Percentiles rank a stretch among this genome's conserved stretches.
Conservation (phyloP, 2,888 invertebrate genomes). For the Mesorhabditis belari region DNA sequence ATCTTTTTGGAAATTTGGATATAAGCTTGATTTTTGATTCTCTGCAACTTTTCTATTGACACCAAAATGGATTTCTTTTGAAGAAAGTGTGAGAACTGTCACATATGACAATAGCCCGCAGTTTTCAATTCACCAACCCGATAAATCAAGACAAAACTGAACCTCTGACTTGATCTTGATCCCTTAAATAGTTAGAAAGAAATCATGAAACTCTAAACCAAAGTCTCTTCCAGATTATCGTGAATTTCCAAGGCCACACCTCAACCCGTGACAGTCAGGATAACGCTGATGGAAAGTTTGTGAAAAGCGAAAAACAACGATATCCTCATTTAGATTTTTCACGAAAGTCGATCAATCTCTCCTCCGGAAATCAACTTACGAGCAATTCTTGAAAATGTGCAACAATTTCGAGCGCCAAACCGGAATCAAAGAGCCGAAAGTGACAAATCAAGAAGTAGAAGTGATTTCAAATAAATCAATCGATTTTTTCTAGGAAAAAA, state of each 20-base stretch:
- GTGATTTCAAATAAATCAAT: neutral
- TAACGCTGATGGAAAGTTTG: conserved; percentile 29
- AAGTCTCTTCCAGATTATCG: conserved; percentile 15
- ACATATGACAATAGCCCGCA: no score
- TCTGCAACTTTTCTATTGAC: no score
- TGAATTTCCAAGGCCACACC: conserved; percentile 47
- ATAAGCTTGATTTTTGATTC: no score
- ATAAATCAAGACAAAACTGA: conserved; percentile 23
- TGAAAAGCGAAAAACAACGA: neutral
- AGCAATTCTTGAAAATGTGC: conserved; percentile 68
- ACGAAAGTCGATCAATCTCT: conserved; percentile 28
- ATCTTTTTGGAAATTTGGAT: no score
- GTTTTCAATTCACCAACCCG: no score
- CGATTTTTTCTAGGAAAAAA: conserved; percentile 35
- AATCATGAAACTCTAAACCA: neutral
- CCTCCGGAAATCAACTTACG: conserved; percentile 61
- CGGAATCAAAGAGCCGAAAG: conserved; percentile 40
- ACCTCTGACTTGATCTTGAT: no score
- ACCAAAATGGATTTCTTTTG: no score
- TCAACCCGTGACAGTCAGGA: conserved; percentile 35
- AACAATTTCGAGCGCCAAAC: conserved; percentile 76
- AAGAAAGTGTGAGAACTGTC: no score
- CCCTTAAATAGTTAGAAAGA: conserved; percentile 13
- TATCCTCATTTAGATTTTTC: conserved; percentile 18
- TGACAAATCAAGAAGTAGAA: conserved; percentile 61